Evolutionary conservation across 2,797 vertebrate genomes (phyloP).

Genomic region (Varecia variegata): DNA sequence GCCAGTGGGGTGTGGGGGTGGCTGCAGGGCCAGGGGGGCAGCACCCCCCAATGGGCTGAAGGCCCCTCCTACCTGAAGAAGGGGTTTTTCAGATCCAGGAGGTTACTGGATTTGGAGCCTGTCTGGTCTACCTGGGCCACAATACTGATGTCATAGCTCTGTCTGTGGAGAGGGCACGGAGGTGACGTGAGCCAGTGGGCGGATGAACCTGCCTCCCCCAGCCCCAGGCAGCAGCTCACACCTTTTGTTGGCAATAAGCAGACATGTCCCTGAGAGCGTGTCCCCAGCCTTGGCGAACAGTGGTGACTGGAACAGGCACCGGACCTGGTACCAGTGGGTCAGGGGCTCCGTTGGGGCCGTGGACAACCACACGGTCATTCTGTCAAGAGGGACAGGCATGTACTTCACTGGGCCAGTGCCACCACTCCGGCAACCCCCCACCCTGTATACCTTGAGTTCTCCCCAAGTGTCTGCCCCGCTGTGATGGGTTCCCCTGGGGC

Average conservation of each 20-base stretch:
- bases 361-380: constrained; percentile 96
- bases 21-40: background rate
- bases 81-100: constrained; percentile 97
- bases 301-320: constrained; percentile 96
- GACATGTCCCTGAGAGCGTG: constrained; percentile 94
- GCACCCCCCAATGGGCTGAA: background rate
- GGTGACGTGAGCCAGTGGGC: background rate
- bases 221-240: constrained; percentile 52
- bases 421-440: background rate
- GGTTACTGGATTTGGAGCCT: constrained; percentile 97
- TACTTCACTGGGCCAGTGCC: background rate
- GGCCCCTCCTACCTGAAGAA: constrained; percentile 91
- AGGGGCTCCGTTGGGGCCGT: constrained; percentile 97
- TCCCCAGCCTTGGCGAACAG: constrained; percentile 97
- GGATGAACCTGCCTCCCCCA: background rate
- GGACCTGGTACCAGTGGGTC: constrained; percentile 98
- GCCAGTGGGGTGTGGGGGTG: background rate
- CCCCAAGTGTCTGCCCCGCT: background rate
- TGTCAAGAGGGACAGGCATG: constrained; percentile 67
- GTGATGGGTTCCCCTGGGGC: background rate
- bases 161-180: constrained; percentile 82
- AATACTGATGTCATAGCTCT: constrained; percentile 99
- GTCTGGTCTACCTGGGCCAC: constrained; percentile 98
- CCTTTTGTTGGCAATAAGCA: constrained; percentile 97
- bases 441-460: background rate